Percentiles rank a stretch among this genome's conserved stretches.
These are phyloP conservation scores for Aphelenchoides fujianensis DNA, from an alignment of 1,140 invertebrate species.

Conservation along the genomic window DNA sequence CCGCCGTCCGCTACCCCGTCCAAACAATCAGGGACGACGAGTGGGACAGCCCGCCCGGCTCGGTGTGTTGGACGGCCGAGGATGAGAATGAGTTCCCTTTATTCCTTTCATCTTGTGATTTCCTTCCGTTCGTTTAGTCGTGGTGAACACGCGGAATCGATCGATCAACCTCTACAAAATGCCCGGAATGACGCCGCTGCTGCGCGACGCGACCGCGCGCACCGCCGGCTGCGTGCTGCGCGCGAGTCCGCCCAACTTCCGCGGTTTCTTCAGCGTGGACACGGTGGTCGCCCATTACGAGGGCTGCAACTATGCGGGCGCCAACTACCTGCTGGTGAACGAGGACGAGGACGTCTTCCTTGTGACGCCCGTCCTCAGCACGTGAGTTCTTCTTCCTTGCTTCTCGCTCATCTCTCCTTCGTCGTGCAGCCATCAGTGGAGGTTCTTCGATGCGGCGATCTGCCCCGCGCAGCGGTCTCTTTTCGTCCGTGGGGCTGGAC, in stretches of 20 bases:
- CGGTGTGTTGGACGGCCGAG: not conserved
- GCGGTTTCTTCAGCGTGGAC: not conserved
- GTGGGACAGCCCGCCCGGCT: not conserved
- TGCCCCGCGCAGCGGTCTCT: not conserved
- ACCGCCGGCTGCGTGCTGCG: not conserved
- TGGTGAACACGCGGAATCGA: not conserved
- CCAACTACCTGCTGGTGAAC: not conserved
- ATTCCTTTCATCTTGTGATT: not conserved
- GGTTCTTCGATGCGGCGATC: not conserved
- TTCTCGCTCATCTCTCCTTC: not conserved
- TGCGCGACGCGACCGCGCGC: not conserved
- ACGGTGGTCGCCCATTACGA: not conserved
- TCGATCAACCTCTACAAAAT: not conserved
- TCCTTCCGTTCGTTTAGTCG: slow-evolving; percentile 9
- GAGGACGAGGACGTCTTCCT: not conserved
- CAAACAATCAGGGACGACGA: not conserved
- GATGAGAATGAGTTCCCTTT: not conserved
- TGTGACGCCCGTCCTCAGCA: not conserved
- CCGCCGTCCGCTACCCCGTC: not conserved
- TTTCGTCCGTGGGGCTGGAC: not conserved
- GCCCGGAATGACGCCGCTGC: not conserved
- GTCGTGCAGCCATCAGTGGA: slow-evolving; percentile 9
- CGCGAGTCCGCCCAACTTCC: not conserved
- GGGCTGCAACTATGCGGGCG: not conserved
- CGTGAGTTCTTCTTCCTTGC: not conserved